Base-by-base conservation (phyloP, 1,140 invertebrate species). In the Drosophila bipectinata region DNA sequence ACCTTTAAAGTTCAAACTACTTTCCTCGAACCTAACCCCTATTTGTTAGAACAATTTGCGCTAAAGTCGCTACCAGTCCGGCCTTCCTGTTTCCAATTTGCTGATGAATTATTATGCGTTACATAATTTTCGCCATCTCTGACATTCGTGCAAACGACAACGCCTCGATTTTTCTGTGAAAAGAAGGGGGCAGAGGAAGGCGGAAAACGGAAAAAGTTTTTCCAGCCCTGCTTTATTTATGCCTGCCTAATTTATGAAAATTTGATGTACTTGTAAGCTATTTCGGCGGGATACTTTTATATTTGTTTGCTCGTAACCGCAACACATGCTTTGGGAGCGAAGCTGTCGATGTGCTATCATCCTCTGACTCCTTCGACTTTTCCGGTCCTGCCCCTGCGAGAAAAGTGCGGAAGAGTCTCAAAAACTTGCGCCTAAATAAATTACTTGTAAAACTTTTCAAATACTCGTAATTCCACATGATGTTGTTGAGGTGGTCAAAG, bases 201-300 rank as follows among this genome's bases (percentile, higher is more conserved):
- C 58, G 74, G 67, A n/a, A 18, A 44, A 44, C 41, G 41, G 34
- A 81, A 78, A 77, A 81, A 85, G 79, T 77, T 75, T 77, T 85
- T 28, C 41, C 66, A 52, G 52, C 60, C 48, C 68, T 44, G 57
- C 67, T 77, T 88, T 83, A 87, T 88, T 88, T 88, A 88, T 88
- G 84, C 79, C 88, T 88, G 79, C 79, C 83, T 88, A 88, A 88
- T 88, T 88, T 88, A 88, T 88, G 83, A 88, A 88, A 88, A 88
- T 88, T 88, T 88, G 83, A 88, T 88, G 83, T 88, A 88, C 83
- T 88, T 88, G 79, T 88, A 87, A 87, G 83, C 83, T 83, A 83
- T 88, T 88, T 88, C 76, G 79, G 79, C 77, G 79, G 72, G 72
- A 88, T 88, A 88, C 83, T 88, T 88, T 82, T 87, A 88, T 87